Evolutionary conservation across 64 coral and sea anemone genomes (phyloP).

Genomic region (Actinia tenebrosa): DNA sequence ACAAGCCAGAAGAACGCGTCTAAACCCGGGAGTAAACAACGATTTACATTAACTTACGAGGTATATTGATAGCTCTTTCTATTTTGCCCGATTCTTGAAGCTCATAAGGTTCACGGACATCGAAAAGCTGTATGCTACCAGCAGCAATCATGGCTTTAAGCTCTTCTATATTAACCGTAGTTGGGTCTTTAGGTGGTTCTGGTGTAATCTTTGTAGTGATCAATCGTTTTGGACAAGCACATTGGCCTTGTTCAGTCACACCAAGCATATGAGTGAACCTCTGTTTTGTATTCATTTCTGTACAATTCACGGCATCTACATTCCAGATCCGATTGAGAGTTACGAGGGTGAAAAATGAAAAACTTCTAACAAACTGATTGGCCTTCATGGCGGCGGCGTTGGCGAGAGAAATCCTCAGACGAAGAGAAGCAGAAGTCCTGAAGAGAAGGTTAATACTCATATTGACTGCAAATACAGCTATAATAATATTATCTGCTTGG

Average conservation of each 20-base stretch:
- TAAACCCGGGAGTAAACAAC: background rate
- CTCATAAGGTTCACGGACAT: slow-evolving; percentile 86
- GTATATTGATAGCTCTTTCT: slow-evolving; percentile 59
- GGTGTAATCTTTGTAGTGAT: background rate
- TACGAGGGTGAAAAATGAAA: background rate
- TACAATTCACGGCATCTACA: slow-evolving; percentile 5
- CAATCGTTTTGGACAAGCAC: slow-evolving; percentile 17
- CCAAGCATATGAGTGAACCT: slow-evolving; percentile 27
- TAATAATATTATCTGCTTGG: background rate
- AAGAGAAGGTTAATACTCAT: background rate
- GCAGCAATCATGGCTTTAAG: slow-evolving; percentile 32
- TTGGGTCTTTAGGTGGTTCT: slow-evolving; percentile 30
- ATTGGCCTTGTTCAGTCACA: slow-evolving; percentile 6
- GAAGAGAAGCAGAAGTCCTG: background rate
- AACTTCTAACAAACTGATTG: background rate
- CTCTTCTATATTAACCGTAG: slow-evolving; percentile 52
- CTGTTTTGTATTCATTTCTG: slow-evolving; percentile 17
- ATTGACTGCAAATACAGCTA: background rate
- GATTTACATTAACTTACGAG: slow-evolving; percentile 59
- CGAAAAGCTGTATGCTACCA: slow-evolving; percentile 46
- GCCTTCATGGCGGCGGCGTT: background rate
- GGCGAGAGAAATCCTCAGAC: background rate
- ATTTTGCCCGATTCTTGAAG: slow-evolving; percentile 62
- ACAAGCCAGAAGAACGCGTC: background rate
- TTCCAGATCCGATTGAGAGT: slow-evolving; percentile 2